Base-by-base conservation (phyloP, 2,888 invertebrate genomes). In the Homarus gammarus region DNA sequence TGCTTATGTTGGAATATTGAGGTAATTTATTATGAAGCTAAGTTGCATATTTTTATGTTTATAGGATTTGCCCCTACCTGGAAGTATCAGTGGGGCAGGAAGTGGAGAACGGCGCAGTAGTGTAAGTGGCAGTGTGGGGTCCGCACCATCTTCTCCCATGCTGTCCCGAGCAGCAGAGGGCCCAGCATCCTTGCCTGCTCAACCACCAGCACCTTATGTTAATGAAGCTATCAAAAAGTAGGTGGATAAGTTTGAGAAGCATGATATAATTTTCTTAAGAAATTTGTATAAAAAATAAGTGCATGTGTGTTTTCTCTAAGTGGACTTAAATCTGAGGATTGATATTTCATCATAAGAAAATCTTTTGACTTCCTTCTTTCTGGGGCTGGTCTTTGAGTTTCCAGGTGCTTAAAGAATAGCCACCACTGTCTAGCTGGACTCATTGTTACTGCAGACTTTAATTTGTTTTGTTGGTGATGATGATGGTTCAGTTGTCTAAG, bases 91-190 rank as follows among this genome's bases (percentile, higher is more conserved):
- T 56, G 33, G 33, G 31, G 64, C 77, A 49, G 84, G 82, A 73
- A 49, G 73, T 64, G 56, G 79, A 61, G 61, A 91, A 61, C 75
- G 85, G 18, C 84, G 88, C 0, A 84, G 64, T 40, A 91, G 91
- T 56, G 12, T 90, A 2, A 82, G 85, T 27, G 89, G 89, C n/a
- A 94, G 94, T 89, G 94, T 94, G 79, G 94, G 95, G 92, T 94
- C 95, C 93, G 94, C 95, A 92, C 94, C 95, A 89, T 93, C 94
- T 12, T 94, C 94, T 92, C 94, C 94, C 91, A 93, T 94, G 92
- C 92, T 94, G 92, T 77, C 93, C 91, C 49, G 93, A 93, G 87
- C 90, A 33, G 33, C 68, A 33, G 89, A 83, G 56, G 89, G 90
- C 0, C 92, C 92, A 22, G 36, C 70, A 10, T 90, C 92, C 36